A percentile compares a stretch with the other conserved stretches of the same genome.
Evolutionary conservation across 2,888 invertebrate species (phyloP).

Genomic region (Cylindroiulus punctatus): DNA sequence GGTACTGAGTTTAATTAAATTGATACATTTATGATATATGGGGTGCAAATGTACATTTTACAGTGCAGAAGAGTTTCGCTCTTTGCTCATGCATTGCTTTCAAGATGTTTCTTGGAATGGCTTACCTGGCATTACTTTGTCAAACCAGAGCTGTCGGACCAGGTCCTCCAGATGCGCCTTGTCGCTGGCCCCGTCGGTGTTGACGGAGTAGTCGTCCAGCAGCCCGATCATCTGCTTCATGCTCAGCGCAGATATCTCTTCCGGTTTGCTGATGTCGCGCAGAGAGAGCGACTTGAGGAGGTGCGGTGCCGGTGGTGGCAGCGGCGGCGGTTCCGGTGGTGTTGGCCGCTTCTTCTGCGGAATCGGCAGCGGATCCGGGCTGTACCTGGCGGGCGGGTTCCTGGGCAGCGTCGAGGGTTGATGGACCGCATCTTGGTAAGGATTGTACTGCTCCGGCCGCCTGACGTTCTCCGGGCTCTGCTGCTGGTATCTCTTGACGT

Average conservation of each 20-base stretch:
- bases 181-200: slow-evolving; percentile 12
- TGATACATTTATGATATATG: no score
- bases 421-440: neutral
- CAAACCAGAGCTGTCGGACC: slow-evolving; percentile 14
- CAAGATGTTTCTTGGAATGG: no score
- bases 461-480: neutral
- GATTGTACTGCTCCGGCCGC: neutral
- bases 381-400: neutral
- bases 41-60: no score
- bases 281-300: neutral
- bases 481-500: neutral
- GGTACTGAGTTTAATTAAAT: no score
- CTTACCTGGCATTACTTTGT: slow-evolving; percentile 4
- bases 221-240: slow-evolving; percentile 9
- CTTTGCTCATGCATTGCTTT: no score
- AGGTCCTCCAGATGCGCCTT: slow-evolving; percentile 12
- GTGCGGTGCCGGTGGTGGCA: neutral
- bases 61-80: no score
- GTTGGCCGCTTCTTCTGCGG: neutral
- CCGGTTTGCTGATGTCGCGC: neutral
- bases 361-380: neutral
- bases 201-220: neutral
- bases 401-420: neutral
- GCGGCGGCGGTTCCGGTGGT: neutral
- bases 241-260: neutral